Percentiles rank a stretch among this genome's conserved stretches.
phyloP scores from a whole-genome alignment of 2,888 invertebrate species.

The Nyleta sp. region DNA sequence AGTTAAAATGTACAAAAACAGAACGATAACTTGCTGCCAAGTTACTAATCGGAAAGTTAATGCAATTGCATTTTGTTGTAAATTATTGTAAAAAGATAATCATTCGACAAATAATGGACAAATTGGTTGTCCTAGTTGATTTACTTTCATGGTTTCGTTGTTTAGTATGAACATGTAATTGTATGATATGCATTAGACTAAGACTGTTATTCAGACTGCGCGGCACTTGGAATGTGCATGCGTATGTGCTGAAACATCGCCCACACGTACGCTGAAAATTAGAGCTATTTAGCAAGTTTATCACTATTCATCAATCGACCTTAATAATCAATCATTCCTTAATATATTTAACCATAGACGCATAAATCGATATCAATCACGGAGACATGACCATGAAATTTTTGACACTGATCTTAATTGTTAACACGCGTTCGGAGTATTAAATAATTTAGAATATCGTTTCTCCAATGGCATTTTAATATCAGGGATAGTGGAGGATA shows the following conservation, averaged over 20 bases:
- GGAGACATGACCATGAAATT: conserved; percentile 50
- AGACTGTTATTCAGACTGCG: conserved; percentile 30
- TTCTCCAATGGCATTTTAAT: background rate
- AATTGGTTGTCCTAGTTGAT: background rate
- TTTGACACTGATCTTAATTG: conserved; percentile 44
- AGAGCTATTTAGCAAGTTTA: conserved; percentile 62
- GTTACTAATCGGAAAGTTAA: conserved; percentile 35
- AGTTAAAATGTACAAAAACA: conserved; percentile 41
- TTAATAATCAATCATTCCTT: conserved; percentile 76
- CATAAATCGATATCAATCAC: conserved; percentile 49
- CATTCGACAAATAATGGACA: conserved; percentile 10
- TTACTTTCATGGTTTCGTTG: conserved; percentile 3
- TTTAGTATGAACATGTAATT: too few relatives aligned
- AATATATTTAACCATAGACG: conserved; percentile 63
- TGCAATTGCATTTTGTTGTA: conserved; percentile 15
- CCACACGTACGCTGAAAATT: conserved; percentile 61
- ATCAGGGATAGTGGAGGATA: too few relatives aligned
- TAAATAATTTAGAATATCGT: background rate
- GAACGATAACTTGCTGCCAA: conserved; percentile 23
- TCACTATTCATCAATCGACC: conserved; percentile 74
- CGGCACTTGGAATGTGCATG: conserved; percentile 26
- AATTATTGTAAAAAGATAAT: conserved; percentile 21
- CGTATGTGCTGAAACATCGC: conserved; percentile 46
- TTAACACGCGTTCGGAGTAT: conserved; percentile 6
- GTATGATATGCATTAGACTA: conserved; percentile 24